phyloP scores from a whole-genome alignment of 2,888 invertebrate genomes.

The Lordiphosa andalusiaca region DNA sequence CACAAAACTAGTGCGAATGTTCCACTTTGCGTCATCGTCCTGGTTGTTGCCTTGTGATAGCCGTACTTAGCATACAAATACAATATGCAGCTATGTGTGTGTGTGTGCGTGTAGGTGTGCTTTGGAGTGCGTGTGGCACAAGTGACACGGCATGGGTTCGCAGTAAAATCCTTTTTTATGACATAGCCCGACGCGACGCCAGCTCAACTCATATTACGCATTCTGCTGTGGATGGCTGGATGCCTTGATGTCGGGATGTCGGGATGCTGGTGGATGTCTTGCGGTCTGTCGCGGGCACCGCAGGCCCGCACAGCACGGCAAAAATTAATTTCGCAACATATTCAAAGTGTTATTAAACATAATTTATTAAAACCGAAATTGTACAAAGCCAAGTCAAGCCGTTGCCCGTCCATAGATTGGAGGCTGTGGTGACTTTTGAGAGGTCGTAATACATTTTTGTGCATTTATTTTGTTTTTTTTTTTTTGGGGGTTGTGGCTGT shows the following conservation, averaged over 20 bases:
- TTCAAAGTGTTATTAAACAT: conserved; percentile 77
- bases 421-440: conserved; percentile 29
- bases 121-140: conserved; percentile 48
- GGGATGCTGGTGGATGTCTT: conserved; percentile 33
- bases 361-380: conserved; percentile 76
- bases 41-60: neutral
- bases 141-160: conserved; percentile 64
- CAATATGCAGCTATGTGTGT: conserved; percentile 20
- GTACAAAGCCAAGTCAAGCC: conserved; percentile 55
- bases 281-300: conserved; percentile 39
- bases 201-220: conserved; percentile 30
- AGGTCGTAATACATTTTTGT: conserved; percentile 62
- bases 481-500: conserved; percentile 6
- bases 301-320: conserved; percentile 40
- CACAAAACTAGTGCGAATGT: too few species aligned
- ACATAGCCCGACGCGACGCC: conserved; percentile 48
- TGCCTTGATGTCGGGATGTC: conserved; percentile 2
- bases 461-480: too few species aligned
- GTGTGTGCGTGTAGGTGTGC: conserved; percentile 18
- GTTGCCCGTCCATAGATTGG: conserved; percentile 10
- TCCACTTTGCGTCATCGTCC: too few species aligned
- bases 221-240: conserved; percentile 21
- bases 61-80: conserved; percentile 40
- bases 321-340: conserved; percentile 75
- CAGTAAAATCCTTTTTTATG: conserved; percentile 74